These are phyloP conservation scores for Drosophila albomicans DNA, from an alignment of 1,140 invertebrate genomes.

Conservation along the genomic window DNA sequence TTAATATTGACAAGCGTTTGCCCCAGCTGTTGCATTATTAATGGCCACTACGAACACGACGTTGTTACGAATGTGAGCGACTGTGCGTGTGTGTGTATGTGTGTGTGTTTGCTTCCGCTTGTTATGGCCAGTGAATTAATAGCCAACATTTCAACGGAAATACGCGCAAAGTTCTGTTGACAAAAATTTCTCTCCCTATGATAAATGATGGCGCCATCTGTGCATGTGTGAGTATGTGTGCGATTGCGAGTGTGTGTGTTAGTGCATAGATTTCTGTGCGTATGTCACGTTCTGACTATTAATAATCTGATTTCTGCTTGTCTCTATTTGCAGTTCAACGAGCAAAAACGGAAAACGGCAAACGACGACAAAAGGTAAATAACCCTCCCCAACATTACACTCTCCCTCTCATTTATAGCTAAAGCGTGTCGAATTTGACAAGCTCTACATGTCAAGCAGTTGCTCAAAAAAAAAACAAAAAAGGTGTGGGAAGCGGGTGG, in stretches of 20 bases:
- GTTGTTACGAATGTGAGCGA: background rate
- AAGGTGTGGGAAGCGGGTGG: background rate
- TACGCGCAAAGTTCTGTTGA: constrained; percentile 55
- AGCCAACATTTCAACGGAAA: constrained; percentile 68
- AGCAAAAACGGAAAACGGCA: constrained; percentile 41
- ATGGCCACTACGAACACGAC: constrained; percentile 38
- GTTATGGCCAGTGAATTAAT: constrained; percentile 53
- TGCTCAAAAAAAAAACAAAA: background rate
- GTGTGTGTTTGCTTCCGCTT: constrained; percentile 48
- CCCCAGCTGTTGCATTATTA: constrained; percentile 80
- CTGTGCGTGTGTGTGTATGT: constrained; percentile 16
- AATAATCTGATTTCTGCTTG: constrained; percentile 74
- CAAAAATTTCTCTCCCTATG: constrained; percentile 50
- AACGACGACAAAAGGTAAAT: constrained; percentile 65
- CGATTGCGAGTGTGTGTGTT: constrained; percentile 7
- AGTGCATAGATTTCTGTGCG: constrained; percentile 36
- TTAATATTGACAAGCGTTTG: constrained; percentile 67
- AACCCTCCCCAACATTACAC: background rate
- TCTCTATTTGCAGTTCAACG: constrained; percentile 78
- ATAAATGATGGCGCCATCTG: constrained; percentile 68
- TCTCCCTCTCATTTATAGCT: constrained; percentile 54
- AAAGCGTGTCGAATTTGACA: constrained; percentile 69
- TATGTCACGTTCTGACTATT: constrained; percentile 76
- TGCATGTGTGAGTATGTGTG: constrained; percentile 9
- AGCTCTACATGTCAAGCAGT: constrained; percentile 28